phyloP scores from a whole-genome alignment of 2,113 vertebrate species.

The Heteronetta atricapilla region DNA sequence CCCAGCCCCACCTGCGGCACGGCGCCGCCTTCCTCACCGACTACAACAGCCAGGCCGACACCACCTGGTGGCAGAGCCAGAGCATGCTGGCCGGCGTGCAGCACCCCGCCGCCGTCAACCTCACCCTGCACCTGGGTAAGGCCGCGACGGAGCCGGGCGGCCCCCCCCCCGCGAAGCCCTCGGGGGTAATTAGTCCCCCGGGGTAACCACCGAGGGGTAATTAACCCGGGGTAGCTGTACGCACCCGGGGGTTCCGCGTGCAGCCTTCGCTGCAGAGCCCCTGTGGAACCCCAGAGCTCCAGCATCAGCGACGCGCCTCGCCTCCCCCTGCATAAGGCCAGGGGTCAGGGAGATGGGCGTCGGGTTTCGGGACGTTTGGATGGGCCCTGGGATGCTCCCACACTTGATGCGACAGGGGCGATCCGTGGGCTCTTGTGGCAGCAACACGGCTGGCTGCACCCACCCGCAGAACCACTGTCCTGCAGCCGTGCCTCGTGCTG shows the following conservation, averaged over 20 bases:
- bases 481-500: not conserved
- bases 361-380: not conserved
- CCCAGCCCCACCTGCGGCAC: constrained; percentile 88
- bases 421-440: rapidly evolving
- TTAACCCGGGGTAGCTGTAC: too few relatives aligned
- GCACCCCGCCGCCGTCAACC: constrained; percentile 93
- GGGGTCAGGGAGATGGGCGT: not conserved
- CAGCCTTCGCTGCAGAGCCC: too few relatives aligned
- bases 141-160: not conserved
- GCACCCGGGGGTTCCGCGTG: too few relatives aligned
- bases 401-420: rapidly evolving
- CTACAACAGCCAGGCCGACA: constrained; percentile 97
- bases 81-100: constrained; percentile 97
- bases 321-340: too few relatives aligned
- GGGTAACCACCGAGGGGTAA: too few relatives aligned
- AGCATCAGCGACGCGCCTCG: not conserved
- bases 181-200: too few relatives aligned
- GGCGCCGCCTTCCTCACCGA: constrained; percentile 92
- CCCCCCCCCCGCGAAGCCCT: too few relatives aligned
- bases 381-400: not conserved
- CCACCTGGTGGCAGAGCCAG: constrained; percentile 99
- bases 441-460: not conserved
- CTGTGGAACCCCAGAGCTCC: not conserved
- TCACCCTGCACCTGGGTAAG: constrained; percentile 95
- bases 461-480: not conserved